Evolutionary conservation across 2,797 vertebrate species (phyloP), one percentile per base, ranked within the genome.

Genomic region (Pteropus rufus): DNA sequence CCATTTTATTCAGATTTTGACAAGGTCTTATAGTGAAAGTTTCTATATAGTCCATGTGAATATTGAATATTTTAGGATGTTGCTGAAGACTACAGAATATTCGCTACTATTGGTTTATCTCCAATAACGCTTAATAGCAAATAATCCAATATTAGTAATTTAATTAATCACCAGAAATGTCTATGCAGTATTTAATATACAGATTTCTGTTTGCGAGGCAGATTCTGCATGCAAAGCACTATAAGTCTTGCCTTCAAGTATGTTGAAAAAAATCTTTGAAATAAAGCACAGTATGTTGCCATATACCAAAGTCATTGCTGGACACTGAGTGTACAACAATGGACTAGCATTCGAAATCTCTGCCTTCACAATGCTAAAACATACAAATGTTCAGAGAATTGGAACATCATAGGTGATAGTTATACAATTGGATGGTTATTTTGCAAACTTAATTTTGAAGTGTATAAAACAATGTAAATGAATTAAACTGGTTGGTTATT

Each of bases 1-100:
- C 34, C 41, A 52, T 69, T 97, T 97, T 92, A 82, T 49, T 76
- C 70, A 69, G 36, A 46, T 93, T 96, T 87, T 77, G 26, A 34
- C 39, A 93, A 81, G 29, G 10, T 82, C 19, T 39, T 94, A 72
- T 18, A 49, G 10, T 80, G 4, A 24, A 91, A 91, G 29, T 79
- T 84, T 87, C 41, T 36, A 60, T 72, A 44, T 24, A 81, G 26
- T 62, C 34, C 11, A 24, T 49, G 16, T 76, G n/a, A 58, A 88
- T 91, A 80, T 91, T 89, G 19, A 89, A 60, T 79, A 64, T 41
- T 89, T 91, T 65, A 2, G 34, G 14, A 85, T 49, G 49, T 90
- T 67, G 10, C 21, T 86, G 31, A 72, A 91, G 36, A 73, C 8
- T 24, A n/a, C 8, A 81, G 29, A 93, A 54, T 70, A 7, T 49